These are phyloP conservation scores for Drosophila micromelanica DNA, from an alignment of 1,140 invertebrate species.

Conservation along the genomic window DNA sequence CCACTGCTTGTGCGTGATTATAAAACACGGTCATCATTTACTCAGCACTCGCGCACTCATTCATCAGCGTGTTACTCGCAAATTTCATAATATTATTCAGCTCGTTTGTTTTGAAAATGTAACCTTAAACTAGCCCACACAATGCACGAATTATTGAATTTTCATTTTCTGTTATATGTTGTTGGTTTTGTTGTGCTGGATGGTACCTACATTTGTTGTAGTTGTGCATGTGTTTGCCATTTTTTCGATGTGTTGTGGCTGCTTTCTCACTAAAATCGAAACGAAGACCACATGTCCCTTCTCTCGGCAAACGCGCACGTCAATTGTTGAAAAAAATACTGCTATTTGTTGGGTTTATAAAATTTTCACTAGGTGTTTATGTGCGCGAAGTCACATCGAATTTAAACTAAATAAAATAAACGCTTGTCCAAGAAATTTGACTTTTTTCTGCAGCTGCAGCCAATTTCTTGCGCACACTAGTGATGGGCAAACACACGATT, in stretches of 20 bases:
- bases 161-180: constrained; percentile 54
- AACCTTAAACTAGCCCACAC: constrained; percentile 50
- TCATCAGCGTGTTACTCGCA: constrained; percentile 46
- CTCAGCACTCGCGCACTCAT: constrained; percentile 40
- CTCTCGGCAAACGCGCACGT: constrained; percentile 41
- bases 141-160: constrained; percentile 72
- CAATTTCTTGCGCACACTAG: constrained; percentile 35
- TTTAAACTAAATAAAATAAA: constrained; percentile 35
- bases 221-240: constrained; percentile 76
- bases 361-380: constrained; percentile 20
- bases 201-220: constrained; percentile 75
- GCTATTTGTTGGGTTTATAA: constrained; percentile 7
- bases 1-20: constrained; percentile 51
- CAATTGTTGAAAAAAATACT: constrained; percentile 41
- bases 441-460: constrained; percentile 44
- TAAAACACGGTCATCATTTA: constrained; percentile 69
- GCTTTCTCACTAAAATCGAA: constrained; percentile 56
- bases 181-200: constrained; percentile 32
- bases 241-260: constrained; percentile 58
- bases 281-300: constrained; percentile 58
- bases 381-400: constrained; percentile 26
- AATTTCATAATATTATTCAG: constrained; percentile 63
- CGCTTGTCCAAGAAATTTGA: constrained; percentile 12
- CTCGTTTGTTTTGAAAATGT: constrained; percentile 40
- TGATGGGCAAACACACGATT: constrained; percentile 13